Base-by-base conservation (phyloP, 2,888 invertebrate genomes). In the Cyclophora punctaria region DNA sequence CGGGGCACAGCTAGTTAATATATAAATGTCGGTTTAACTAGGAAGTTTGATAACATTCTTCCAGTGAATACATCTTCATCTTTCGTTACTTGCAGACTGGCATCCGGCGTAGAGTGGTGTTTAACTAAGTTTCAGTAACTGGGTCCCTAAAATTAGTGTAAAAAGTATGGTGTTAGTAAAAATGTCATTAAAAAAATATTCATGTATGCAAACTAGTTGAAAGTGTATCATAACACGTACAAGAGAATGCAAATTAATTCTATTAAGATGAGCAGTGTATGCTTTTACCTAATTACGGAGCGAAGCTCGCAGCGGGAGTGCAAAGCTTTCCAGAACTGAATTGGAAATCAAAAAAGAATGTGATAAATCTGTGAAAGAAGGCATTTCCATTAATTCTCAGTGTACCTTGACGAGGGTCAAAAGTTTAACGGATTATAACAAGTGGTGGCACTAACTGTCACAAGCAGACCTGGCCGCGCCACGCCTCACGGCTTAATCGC, bases 401-500 rank as follows among this genome's bases (percentile, higher is more conserved):
- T 73, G 69, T 79, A 86, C 86, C 86, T 86, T 85, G 82, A 86
- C 83, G 83, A 83, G 85, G 87, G 86, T 84, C 79, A 76, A 80
- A 86, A 87, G 83, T 88, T 86, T 73, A 80, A 81, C 82, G 80
- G 82, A 85, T 85, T 86, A 86, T 86, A 86, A 83, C 81, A 84
- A 86, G 85, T 84, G 84, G 83, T 77, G 73, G 84, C 83, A 85
- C 84, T 86, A 85, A 85, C 85, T 88, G 87, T 86, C 87, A 79
- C 71, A 73, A 73, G 68, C 87, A 88, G 84, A 78, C 83, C 84
- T 83, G 86, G 78, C 83, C 77, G 63, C 63, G 72, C 83, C 83
- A 82, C 85, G 85, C 80, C 86, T 84, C 82, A 78, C 74, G 82
- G 82, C 84, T 87, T 87, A 88, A 88, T 87, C 85, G 82, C 80